Conservation (phyloP, 2,113 vertebrate genomes). For the Oplegnathus fasciatus region DNA sequence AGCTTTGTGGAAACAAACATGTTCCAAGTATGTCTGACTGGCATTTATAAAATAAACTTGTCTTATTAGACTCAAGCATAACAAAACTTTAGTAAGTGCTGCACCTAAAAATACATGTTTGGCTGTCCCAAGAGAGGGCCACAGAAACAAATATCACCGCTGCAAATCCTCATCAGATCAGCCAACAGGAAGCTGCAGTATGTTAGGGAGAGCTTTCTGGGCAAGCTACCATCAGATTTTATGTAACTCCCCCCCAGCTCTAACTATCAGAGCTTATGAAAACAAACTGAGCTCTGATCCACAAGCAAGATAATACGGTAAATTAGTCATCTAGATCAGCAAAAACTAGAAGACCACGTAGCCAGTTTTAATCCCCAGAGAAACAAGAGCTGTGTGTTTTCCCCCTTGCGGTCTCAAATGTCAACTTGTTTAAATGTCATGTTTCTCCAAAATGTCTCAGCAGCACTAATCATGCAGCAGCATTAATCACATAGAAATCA, state of each 20-base stretch:
- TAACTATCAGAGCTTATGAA: background rate
- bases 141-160: background rate
- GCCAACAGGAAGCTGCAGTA: background rate
- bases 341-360: background rate
- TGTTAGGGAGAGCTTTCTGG: background rate
- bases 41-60: background rate
- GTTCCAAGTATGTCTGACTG: background rate
- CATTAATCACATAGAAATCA: background rate
- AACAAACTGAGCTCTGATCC: slow-evolving; percentile 24
- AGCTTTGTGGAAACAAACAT: background rate
- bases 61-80: background rate
- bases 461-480: background rate
- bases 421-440: background rate
- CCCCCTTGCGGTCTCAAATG: background rate
- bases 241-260: background rate
- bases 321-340: background rate
- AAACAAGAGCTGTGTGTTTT: background rate
- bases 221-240: background rate
- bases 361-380: background rate
- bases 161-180: slow-evolving; percentile 2
- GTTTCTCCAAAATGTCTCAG: background rate
- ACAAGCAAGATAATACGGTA: slow-evolving; percentile 5
- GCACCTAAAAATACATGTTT: background rate
- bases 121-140: background rate
- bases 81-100: background rate